Evolutionary conservation across 2,113 vertebrate genomes (phyloP), one percentile per base, ranked within the genome.

Genomic region (Podiceps cristatus): DNA sequence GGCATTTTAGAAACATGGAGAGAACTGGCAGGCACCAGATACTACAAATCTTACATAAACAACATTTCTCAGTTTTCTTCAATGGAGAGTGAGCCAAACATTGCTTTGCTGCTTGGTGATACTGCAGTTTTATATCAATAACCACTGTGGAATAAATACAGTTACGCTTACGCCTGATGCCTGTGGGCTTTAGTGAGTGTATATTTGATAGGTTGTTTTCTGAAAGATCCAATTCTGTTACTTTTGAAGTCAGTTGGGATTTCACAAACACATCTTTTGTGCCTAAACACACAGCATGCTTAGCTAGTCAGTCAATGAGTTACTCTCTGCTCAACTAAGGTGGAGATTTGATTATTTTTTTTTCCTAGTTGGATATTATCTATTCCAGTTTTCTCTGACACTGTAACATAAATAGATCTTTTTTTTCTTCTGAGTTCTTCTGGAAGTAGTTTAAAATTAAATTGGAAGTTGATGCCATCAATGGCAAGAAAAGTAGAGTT

Each of bases 1-100:
- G 17, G 13, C 79, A 47, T 90, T 97, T 89, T 88, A 82, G 87
- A 90, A 94, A 86, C 69, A 35, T 76, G 88, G 77, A 76, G 53
- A 91, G 80, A 95, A 73, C 69, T 91, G 91, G 84, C 91, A 91
- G 64, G 49, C 92, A 56, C 33, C 35, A 77, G 28, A 91, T 88
- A 29, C 53, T 73, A 72, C 60, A 91, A 55, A 74, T 87, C 49
- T 72, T 75, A 69, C 27, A 62, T 44, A 29, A 68, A 78, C 31
- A 86, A 10, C 40, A 28, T 78, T 88, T 80, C 75, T 91, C 64
- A 24, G 9, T 33, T 93, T 85, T 95, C 83, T 56, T 94, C 53
- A 27, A 8, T 15, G 35, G 28, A 73, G 18, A 76, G 17, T 13
- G 33, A 83, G 62, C 62, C 93, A 95, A 91, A 69, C 20, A 24